Evolutionary conservation across 2,113 vertebrate genomes (phyloP).

Genomic region (Corythoichthys haematopterus): DNA sequence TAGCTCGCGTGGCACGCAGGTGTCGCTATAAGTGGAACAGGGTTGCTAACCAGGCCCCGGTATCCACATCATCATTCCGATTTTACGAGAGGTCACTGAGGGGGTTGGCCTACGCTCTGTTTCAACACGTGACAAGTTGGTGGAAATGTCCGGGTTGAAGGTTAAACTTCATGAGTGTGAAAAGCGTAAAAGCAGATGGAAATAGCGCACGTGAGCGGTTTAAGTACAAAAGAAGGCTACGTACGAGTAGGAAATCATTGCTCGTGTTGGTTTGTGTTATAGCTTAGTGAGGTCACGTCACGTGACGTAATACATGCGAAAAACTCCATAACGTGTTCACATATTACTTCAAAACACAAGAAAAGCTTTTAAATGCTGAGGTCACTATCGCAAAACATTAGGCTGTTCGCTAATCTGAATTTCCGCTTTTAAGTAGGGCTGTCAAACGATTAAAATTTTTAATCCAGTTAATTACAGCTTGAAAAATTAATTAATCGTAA

Average conservation of each 20-base stretch:
- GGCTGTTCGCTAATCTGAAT: slow-evolving; percentile 26
- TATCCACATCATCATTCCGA: slow-evolving; percentile 1
- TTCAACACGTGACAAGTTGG: slow-evolving; percentile 5
- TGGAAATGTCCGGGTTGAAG: slow-evolving; percentile 18
- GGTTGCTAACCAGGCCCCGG: neutral
- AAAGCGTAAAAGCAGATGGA: neutral
- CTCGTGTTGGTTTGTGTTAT: neutral
- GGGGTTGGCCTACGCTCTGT: slow-evolving; percentile 17
- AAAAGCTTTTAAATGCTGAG: slow-evolving; percentile 3
- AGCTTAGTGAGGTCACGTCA: slow-evolving; percentile 9
- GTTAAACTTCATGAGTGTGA: slow-evolving; percentile 1
- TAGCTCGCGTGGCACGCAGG: slow-evolving; percentile 12
- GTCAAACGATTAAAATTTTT: too few relatives aligned
- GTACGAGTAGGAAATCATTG: neutral
- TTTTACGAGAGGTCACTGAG: slow-evolving; percentile 28
- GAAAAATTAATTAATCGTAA: too few relatives aligned
- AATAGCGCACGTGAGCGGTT: neutral
- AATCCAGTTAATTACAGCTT: too few relatives aligned
- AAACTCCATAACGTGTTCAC: slow-evolving; percentile 46
- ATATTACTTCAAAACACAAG: slow-evolving; percentile 36
- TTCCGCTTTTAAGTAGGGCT: slow-evolving; percentile 18
- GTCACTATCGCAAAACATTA: slow-evolving; percentile 12
- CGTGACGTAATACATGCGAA: slow-evolving; percentile 34
- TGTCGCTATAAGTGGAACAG: slow-evolving; percentile 1
- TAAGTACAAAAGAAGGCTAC: neutral